Evolutionary conservation across 2,888 invertebrate genomes (phyloP).

Genomic region (Zaprionus obscuricornis): DNA sequence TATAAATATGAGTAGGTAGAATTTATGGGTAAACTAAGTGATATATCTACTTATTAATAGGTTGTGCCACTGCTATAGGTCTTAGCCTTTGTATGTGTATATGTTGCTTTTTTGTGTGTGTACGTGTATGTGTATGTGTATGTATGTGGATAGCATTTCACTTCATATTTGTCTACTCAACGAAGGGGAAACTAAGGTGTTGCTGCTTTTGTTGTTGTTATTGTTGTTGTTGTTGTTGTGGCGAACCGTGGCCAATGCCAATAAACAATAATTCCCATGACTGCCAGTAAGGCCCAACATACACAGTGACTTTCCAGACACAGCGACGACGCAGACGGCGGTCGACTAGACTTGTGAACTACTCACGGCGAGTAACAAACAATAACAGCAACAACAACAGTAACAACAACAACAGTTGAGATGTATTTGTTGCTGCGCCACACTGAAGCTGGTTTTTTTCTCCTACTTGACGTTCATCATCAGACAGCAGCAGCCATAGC

Average conservation of each 20-base stretch:
- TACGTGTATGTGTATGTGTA: slow-evolving; percentile 25
- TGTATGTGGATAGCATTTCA: slow-evolving; percentile 41
- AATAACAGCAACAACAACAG: slow-evolving; percentile 22
- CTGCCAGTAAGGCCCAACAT: slow-evolving; percentile 74
- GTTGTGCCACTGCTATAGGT: slow-evolving; percentile 32
- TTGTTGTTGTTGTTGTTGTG: slow-evolving; percentile 46
- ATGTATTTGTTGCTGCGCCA: slow-evolving; percentile 62
- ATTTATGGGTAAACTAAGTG: slow-evolving; percentile 51
- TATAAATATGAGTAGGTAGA: too few species aligned
- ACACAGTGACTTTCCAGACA: slow-evolving; percentile 77
- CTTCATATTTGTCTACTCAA: slow-evolving; percentile 52
- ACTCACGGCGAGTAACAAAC: slow-evolving; percentile 51
- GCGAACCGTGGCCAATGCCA: slow-evolving; percentile 74
- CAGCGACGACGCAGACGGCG: slow-evolving; percentile 60
- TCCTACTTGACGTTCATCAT: slow-evolving; percentile 66
- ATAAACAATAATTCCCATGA: slow-evolving; percentile 80
- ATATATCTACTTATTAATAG: slow-evolving; percentile 56
- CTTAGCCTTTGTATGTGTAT: neutral
- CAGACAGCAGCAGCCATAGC: slow-evolving; percentile 47
- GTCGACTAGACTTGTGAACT: slow-evolving; percentile 68
- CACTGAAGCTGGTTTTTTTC: slow-evolving; percentile 72
- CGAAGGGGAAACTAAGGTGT: slow-evolving; percentile 24
- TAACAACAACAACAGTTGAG: slow-evolving; percentile 65
- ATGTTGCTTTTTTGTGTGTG: neutral
- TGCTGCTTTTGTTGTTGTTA: slow-evolving; percentile 16